These are phyloP conservation scores for Heteromyza rotundicornis DNA, from an alignment of 2,888 invertebrate genomes.

Conservation along the genomic window DNA sequence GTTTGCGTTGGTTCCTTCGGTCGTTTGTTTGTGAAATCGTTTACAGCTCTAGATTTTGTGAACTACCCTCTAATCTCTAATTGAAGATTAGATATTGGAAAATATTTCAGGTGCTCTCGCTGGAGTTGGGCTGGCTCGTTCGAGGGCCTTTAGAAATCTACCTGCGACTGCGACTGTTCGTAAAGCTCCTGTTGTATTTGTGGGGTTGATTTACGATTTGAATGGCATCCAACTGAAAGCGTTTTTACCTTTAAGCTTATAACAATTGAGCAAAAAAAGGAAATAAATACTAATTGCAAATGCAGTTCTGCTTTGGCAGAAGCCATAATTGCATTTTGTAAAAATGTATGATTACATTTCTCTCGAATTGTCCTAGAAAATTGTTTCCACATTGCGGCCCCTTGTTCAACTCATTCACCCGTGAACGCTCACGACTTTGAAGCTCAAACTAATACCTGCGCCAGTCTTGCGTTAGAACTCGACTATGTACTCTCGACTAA, in stretches of 20 bases:
- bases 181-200: too few relatives aligned
- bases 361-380: conserved; percentile 18
- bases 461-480: conserved; percentile 11
- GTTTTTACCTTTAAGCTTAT: too few relatives aligned
- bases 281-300: too few relatives aligned
- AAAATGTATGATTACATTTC: conserved; percentile 16
- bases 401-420: too few relatives aligned
- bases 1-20: conserved; percentile 2
- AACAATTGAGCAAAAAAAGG: too few relatives aligned
- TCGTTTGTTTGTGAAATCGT: conserved; percentile 8
- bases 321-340: too few relatives aligned
- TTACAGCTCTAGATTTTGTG: conserved; percentile 28
- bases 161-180: too few relatives aligned
- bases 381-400: neutral
- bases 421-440: conserved; percentile 13
- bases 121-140: too few relatives aligned
- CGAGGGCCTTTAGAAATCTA: too few relatives aligned
- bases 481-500: conserved; percentile 1
- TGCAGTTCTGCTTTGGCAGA: too few relatives aligned
- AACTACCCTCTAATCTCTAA: conserved; percentile 49
- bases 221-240: too few relatives aligned
- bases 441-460: conserved; percentile 15
- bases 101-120: conserved; percentile 36
- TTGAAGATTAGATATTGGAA: conserved; percentile 61
- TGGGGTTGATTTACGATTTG: too few relatives aligned